Percentiles rank a stretch among this genome's conserved stretches.
These are phyloP conservation scores for Perodicticus potto DNA, from an alignment of 2,797 vertebrate genomes.

Conservation along the genomic window DNA sequence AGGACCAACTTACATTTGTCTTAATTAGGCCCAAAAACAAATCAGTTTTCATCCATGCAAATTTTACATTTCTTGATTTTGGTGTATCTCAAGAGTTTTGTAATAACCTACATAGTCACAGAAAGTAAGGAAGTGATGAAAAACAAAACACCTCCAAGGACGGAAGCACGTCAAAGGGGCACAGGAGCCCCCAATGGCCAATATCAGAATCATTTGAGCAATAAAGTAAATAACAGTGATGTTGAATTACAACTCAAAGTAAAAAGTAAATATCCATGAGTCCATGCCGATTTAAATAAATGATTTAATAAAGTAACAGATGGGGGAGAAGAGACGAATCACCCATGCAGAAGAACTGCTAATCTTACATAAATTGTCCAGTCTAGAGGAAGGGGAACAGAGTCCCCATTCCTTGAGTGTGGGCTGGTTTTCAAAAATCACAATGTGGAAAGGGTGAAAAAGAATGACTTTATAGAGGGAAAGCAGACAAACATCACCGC, in stretches of 20 bases:
- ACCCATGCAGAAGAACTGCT: neutral
- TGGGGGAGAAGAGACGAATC: neutral
- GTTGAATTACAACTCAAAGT: neutral
- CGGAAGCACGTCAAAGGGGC: neutral
- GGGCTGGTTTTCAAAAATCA: neutral
- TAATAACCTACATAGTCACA: neutral
- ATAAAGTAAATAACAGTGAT: neutral
- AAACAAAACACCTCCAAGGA: neutral
- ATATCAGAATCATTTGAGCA: neutral
- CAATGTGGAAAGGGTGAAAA: neutral
- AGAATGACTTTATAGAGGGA: too few species aligned
- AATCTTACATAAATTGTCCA: neutral
- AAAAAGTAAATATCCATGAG: constrained; percentile 24
- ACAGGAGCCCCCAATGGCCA: neutral
- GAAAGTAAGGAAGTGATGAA: constrained; percentile 18
- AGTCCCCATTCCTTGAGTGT: neutral
- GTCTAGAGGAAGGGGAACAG: neutral
- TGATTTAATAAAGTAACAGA: neutral
- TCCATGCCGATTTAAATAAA: neutral
- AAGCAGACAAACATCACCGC: neutral
- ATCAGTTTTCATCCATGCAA: too few species aligned
- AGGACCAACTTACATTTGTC: too few species aligned
- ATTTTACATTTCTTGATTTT: too few species aligned
- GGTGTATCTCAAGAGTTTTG: too few species aligned
- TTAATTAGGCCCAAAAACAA: too few species aligned